Evolutionary conservation across 2,113 vertebrate species (phyloP).

Genomic region (Microtus oregoni): DNA sequence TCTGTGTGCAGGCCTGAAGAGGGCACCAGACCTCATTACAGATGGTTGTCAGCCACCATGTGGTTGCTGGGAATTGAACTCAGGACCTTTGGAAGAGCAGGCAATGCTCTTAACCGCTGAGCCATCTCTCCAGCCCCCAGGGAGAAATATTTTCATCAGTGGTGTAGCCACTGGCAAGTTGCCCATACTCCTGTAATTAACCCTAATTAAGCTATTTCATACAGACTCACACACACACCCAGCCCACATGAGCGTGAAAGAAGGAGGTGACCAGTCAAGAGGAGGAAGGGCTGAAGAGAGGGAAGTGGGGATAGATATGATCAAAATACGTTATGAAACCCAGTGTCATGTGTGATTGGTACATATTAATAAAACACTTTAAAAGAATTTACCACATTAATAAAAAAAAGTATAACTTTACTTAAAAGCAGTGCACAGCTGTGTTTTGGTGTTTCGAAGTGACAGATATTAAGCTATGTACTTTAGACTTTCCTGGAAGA

Average conservation of each 20-base stretch:
- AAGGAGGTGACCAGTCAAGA: neutral
- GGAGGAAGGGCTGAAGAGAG: neutral
- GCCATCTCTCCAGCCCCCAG: too few species aligned
- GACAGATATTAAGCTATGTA: neutral
- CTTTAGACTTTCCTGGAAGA: conserved; percentile 13
- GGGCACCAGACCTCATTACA: too few species aligned
- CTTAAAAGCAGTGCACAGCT: neutral
- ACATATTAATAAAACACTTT: neutral
- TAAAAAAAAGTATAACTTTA: neutral
- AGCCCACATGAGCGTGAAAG: neutral
- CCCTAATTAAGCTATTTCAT: neutral
- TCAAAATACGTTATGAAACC: neutral
- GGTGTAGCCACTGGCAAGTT: neutral
- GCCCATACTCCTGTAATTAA: neutral
- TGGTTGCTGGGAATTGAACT: too few species aligned
- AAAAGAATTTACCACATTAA: neutral
- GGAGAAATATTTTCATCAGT: neutral
- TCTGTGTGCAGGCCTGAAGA: too few species aligned
- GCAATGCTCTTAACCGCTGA: too few species aligned
- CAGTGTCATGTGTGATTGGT: neutral
- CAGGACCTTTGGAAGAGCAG: too few species aligned
- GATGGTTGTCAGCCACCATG: too few species aligned
- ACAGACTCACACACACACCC: neutral
- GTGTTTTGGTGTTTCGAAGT: neutral
- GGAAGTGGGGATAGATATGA: neutral